Evolutionary conservation across 2,113 vertebrate genomes (phyloP).

Genomic region (Elachura formosa): DNA sequence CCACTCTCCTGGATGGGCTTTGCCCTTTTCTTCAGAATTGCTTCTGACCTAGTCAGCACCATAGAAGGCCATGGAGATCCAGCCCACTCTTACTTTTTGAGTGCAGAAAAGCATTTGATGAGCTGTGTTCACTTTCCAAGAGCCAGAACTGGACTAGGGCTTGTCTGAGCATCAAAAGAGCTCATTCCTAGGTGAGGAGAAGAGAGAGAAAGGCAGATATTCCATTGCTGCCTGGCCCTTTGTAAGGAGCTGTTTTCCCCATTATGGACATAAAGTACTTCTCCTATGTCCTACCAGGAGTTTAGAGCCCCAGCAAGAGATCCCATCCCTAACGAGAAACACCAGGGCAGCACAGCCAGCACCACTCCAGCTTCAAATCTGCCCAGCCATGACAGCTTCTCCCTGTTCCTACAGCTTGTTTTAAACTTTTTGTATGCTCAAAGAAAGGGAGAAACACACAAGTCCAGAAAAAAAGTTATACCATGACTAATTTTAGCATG

Average conservation of each 20-base stretch:
- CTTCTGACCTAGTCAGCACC: not conserved
- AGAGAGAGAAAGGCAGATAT: not conserved
- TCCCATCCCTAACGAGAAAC: not conserved
- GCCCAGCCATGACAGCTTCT: not conserved
- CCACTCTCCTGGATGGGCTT: not conserved
- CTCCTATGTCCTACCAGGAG: not conserved
- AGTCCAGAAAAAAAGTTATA: not conserved
- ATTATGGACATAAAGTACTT: not conserved
- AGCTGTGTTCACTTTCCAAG: not conserved
- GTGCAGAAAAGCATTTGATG: not conserved
- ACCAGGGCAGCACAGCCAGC: not conserved
- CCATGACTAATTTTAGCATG: not conserved
- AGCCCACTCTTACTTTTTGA: not conserved
- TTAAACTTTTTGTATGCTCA: not conserved
- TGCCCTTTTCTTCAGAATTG: not conserved
- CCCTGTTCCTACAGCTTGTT: not conserved
- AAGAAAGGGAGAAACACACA: not conserved
- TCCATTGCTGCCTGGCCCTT: not conserved
- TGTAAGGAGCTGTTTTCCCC: not conserved
- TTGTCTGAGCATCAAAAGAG: not conserved
- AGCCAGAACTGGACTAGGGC: not conserved
- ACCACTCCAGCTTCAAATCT: not conserved
- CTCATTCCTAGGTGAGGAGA: not conserved
- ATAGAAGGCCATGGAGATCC: not conserved
- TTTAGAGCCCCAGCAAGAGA: accelerated